Base-by-base conservation (phyloP, 2,888 invertebrate genomes). In the Epirrhoe alternata region DNA sequence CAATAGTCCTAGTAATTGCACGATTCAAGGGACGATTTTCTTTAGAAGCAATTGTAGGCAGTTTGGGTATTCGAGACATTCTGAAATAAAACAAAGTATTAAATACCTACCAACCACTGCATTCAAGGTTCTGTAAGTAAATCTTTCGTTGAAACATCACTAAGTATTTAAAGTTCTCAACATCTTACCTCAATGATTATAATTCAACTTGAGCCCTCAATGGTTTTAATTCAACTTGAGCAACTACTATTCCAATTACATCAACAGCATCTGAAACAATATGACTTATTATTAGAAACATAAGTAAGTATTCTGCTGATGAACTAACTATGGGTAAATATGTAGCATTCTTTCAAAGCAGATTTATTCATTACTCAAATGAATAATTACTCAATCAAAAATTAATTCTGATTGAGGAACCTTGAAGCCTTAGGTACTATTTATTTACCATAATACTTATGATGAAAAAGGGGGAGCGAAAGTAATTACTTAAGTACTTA, bases 31-130 rank as follows among this genome's bases (percentile, higher is more conserved):
- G 83, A 72, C 84, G 81, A 70, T 92, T 93, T 76, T 93, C 93
- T 81, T 93, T 93, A 30, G 85, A 67, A 45, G 82, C 75, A 17
- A 76, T 72, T 38, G 77, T 75, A 10, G 92, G 92, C 54, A 87
- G 73, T 81, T 90, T 92, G 6, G 93, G 90, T 82, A 92, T 92
- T 77, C 89, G 86, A 42, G 92, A 92, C 93, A 93, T 93, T 17
- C 65, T 69, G 62, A 65, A 69, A 68, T 45, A 47, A 45, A 14
- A 47, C 1, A 14, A 42, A 42, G 3, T 0, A 38, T 38, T 38
- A 38, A 38, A 8, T 38, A 38, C 10, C 2, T 38, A 38, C 7
- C 24, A 24, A 24, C 1, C 24, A 24, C 24, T 2, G 3, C 24
- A 24, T 24, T 24, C 24, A 24, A 24, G 24, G 24, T 38, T 10